phyloP scores from a whole-genome alignment of 2,888 invertebrate genomes.

The Dicyrtoma fusca region DNA sequence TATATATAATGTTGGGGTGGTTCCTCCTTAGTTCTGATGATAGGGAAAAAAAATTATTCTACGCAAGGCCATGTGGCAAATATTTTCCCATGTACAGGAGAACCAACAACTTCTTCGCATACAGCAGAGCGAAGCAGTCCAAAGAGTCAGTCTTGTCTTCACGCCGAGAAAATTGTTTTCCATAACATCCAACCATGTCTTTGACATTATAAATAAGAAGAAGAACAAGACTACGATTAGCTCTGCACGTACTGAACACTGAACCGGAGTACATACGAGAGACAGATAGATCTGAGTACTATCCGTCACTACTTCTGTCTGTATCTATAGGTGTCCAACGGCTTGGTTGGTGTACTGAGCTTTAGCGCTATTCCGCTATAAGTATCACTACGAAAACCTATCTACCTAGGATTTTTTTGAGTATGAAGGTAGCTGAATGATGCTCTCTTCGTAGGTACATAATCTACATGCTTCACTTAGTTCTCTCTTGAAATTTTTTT shows the following conservation, averaged over 20 bases:
- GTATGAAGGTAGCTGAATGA: too few species aligned
- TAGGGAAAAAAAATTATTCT: slow-evolving; percentile 14
- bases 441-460: too few species aligned
- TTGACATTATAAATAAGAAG: slow-evolving; percentile 20
- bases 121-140: neutral
- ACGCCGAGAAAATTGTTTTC: slow-evolving; percentile 20
- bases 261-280: too few species aligned
- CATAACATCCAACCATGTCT: slow-evolving; percentile 23
- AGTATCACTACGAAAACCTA: too few species aligned
- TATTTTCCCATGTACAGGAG: slow-evolving; percentile 34
- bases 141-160: slow-evolving; percentile 23
- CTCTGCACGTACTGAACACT: neutral
- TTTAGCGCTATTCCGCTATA: too few species aligned
- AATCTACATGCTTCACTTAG: too few species aligned
- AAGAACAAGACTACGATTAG: slow-evolving; percentile 10
- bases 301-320: too few species aligned
- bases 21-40: slow-evolving; percentile 17
- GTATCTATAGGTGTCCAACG: too few species aligned
- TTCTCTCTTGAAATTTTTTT: too few species aligned
- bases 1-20: slow-evolving; percentile 27
- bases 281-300: too few species aligned
- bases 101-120: slow-evolving; percentile 11
- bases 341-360: too few species aligned
- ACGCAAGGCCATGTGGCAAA: slow-evolving; percentile 40
- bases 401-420: too few species aligned